A percentile compares a stretch with the other conserved stretches of the same genome.
Evolutionary conservation across 2,113 vertebrate genomes (phyloP).

Genomic region (Speoplatyrhinus poulsoni): DNA sequence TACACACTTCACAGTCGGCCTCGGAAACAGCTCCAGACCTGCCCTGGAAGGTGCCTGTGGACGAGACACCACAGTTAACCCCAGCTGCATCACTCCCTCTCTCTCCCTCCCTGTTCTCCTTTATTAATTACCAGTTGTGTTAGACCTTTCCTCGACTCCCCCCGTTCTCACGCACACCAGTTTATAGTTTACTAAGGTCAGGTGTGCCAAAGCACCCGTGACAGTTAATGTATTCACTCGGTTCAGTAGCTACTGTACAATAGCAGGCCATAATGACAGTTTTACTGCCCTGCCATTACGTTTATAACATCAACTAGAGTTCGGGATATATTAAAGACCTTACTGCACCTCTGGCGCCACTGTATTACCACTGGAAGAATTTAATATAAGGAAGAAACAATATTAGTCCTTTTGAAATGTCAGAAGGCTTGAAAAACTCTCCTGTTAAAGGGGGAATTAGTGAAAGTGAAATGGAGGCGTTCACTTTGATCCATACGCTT

Average conservation of each 20-base stretch:
- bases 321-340: conserved; percentile 33
- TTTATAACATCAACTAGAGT: conserved; percentile 43
- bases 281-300: conserved; percentile 48
- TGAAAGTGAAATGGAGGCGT: neutral
- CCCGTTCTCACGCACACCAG: neutral
- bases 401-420: neutral
- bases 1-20: conserved; percentile 80
- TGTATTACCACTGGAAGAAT: conserved; percentile 12
- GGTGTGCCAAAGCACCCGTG: neutral
- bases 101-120: neutral
- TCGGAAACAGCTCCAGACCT: conserved; percentile 68
- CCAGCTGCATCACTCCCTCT: neutral
- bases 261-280: conserved; percentile 30
- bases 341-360: conserved; percentile 22
- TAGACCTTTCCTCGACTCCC: neutral
- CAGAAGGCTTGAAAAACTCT: conserved; percentile 11
- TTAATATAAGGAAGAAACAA: conserved; percentile 23
- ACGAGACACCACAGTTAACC: conserved; percentile 35
- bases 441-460: conserved; percentile 10
- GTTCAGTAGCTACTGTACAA: conserved; percentile 27
- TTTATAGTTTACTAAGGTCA: conserved; percentile 1
- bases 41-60: conserved; percentile 79
- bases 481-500: neutral
- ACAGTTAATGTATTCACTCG: conserved; percentile 22
- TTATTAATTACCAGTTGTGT: neutral